phyloP scores from a whole-genome alignment of 2,113 vertebrate species.

The Halcyon malimbica region DNA sequence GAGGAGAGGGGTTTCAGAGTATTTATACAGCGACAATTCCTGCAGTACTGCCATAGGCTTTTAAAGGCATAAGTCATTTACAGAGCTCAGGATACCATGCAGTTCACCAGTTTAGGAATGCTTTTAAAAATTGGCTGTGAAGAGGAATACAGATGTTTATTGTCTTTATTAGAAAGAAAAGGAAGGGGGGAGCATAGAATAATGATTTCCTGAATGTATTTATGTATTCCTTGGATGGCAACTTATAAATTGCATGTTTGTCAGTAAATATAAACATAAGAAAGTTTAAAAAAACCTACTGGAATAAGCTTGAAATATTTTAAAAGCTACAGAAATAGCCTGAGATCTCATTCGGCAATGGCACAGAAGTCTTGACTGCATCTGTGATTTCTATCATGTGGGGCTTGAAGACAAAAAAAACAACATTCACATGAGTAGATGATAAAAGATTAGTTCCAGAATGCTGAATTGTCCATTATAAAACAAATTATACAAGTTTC shows the following conservation, averaged over 20 bases:
- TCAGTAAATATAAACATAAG: background rate
- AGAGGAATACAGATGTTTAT: background rate
- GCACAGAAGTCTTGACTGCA: background rate
- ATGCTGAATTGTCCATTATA: background rate
- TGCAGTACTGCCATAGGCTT: background rate
- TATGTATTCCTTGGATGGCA: background rate
- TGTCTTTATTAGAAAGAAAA: background rate
- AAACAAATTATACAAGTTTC: background rate
- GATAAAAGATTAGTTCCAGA: slow-evolving; percentile 30
- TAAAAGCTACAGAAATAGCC: background rate
- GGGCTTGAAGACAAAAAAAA: background rate
- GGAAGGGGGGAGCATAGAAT: background rate
- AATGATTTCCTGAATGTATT: background rate
- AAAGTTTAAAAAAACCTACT: background rate
- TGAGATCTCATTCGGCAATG: background rate
- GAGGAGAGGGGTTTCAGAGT: background rate
- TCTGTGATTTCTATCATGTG: background rate
- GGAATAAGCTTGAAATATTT: background rate
- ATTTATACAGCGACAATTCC: background rate
- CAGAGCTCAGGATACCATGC: background rate
- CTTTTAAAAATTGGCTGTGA: background rate
- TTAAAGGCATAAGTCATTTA: background rate
- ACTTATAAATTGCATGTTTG: background rate
- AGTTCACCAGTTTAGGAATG: background rate
- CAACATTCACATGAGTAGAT: background rate